Evolutionary conservation across 2,113 vertebrate species (phyloP).

Genomic region (Mungos mungo): DNA sequence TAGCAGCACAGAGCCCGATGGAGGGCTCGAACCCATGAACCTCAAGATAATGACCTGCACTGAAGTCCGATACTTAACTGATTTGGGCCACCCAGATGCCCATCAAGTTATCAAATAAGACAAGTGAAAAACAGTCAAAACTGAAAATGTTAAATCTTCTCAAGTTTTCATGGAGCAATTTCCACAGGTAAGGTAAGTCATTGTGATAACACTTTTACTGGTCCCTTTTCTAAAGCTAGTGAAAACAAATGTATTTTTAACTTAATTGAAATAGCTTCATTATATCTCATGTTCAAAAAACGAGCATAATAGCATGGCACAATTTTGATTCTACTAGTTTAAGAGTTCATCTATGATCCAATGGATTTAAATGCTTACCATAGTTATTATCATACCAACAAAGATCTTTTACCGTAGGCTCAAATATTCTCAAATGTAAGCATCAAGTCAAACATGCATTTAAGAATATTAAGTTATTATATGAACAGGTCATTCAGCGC

Average conservation of each 20-base stretch:
- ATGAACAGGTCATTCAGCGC: slow-evolving; percentile 2
- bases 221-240: slow-evolving; percentile 44
- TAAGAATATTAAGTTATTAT: slow-evolving; percentile 24
- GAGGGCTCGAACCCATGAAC: too few species aligned
- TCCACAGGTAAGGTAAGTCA: background rate
- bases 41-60: too few species aligned
- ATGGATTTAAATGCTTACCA: slow-evolving; percentile 40
- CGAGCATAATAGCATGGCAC: background rate
- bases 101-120: slow-evolving; percentile 28
- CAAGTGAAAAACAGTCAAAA: slow-evolving; percentile 13
- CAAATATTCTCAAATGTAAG: slow-evolving; percentile 39
- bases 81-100: too few species aligned
- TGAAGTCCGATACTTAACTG: too few species aligned
- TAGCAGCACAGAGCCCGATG: too few species aligned
- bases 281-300: slow-evolving; percentile 26
- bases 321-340: slow-evolving; percentile 44
- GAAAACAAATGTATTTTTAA: slow-evolving; percentile 53
- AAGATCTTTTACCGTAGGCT: background rate
- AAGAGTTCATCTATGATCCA: slow-evolving; percentile 41
- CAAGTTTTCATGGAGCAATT: slow-evolving; percentile 43
- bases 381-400: background rate
- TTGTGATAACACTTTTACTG: background rate
- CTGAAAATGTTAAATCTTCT: background rate
- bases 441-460: slow-evolving; percentile 2
- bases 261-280: slow-evolving; percentile 36